Evolutionary conservation across 2,797 vertebrate genomes (phyloP), one percentile per base, ranked within the genome.

Genomic region (Poecilia velifera): DNA sequence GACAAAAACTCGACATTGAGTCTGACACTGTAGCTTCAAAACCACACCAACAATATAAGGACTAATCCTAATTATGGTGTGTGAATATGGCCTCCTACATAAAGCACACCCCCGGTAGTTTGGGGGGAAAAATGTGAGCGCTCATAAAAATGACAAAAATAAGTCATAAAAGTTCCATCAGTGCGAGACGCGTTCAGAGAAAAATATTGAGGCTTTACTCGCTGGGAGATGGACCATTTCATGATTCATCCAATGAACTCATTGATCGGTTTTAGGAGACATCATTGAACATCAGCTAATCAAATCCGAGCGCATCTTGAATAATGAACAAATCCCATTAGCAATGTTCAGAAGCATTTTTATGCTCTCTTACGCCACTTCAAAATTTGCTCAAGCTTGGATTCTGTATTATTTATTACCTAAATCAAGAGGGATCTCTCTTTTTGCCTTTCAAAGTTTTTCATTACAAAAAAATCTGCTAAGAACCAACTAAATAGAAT

Each of bases 381-480:
- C 91, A 90, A 92, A 94, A 90, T 92, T 83, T 90, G 88, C 90
- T 90, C 87, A 87, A 93, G 81, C 86, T 87, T 57, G 75, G 72
- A 88, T 83, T 90, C 87, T 94, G 81, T 92, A 95, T 93, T 91
- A 95, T 94, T 91, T 84, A 95, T 83, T 76, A 84, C 79, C 25
- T 34, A 76, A 87, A 85, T 82, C 83, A 16, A 82, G 45, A 72
- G 81, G 74, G 86, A 90, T 83, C 76, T 76, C 28, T 82, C 36
- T 31, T 79, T 82, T 89, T 74, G 59, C 66, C 82, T 93, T 85
- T 74, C 68, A 81, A 73, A 87, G 78, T 43, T 31, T 74, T 85
- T 43, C 1, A 80, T 84, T 64, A 77, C 82, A 36, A 85, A 76
- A 85, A 76, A 87, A 70, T 36, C 79, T 72, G 73, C 39, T 70